Conservation (phyloP, 2,888 invertebrate genomes). For the Catocala fraxini region DNA sequence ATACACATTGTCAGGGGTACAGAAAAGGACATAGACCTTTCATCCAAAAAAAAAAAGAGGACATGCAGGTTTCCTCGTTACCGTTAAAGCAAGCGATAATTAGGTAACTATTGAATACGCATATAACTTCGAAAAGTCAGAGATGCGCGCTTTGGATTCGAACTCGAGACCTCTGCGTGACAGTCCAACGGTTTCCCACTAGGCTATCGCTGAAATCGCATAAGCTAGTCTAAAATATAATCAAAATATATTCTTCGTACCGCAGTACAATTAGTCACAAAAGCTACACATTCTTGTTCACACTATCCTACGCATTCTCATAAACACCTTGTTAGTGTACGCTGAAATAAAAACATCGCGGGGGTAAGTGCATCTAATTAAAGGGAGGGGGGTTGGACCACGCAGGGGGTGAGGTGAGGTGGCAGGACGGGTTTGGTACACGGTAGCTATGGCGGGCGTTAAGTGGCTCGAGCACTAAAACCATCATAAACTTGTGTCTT, state of each 20-base stretch:
- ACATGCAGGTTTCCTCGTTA: too few species aligned
- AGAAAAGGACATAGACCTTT: too few species aligned
- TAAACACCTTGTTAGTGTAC: conserved; percentile 61
- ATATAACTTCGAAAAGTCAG: too few species aligned
- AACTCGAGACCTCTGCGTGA: too few species aligned
- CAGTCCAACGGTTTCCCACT: too few species aligned
- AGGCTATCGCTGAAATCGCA: too few species aligned
- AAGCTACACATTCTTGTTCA: conserved; percentile 27
- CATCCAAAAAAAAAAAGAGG: too few species aligned
- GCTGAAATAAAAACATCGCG: conserved; percentile 62
- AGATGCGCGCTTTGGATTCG: too few species aligned
- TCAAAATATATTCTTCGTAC: neutral
- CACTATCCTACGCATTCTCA: conserved; percentile 42
- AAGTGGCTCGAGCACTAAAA: conserved; percentile 84
- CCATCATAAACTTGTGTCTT: conserved; percentile 84
- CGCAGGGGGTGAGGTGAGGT: conserved; percentile 17
- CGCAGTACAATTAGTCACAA: conserved; percentile 15
- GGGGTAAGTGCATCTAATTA: conserved; percentile 74
- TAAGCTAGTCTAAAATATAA: too few species aligned
- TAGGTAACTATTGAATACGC: too few species aligned
- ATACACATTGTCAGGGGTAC: too few species aligned
- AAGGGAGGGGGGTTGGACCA: conserved; percentile 39
- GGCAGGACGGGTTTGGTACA: conserved; percentile 56
- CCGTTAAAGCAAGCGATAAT: too few species aligned
- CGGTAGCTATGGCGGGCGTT: conserved; percentile 78